Percentiles rank a stretch among this genome's conserved stretches.
Evolutionary conservation across 2,888 invertebrate species (phyloP).

Genomic region (Cheilosia impressa): DNA sequence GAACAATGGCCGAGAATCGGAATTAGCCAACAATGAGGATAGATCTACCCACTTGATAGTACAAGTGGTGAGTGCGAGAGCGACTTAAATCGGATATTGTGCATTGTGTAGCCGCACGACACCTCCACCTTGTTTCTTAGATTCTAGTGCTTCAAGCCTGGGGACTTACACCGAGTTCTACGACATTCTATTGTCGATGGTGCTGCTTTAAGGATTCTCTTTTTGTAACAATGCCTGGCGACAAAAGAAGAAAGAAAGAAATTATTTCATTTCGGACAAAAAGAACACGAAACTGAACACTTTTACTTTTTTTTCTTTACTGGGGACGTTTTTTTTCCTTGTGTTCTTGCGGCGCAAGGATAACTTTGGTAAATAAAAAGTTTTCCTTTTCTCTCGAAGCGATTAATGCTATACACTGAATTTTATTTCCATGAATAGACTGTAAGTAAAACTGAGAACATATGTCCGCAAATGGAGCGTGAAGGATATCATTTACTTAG

Average conservation of each 20-base stretch:
- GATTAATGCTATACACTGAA: slow-evolving; percentile 51
- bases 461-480: slow-evolving; percentile 54
- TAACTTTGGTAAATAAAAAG: slow-evolving; percentile 44
- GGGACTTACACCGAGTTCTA: slow-evolving; percentile 34
- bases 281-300: slow-evolving; percentile 10
- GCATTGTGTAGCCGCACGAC: slow-evolving; percentile 46
- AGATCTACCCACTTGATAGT: slow-evolving; percentile 60
- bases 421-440: slow-evolving; percentile 42
- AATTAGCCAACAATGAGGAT: slow-evolving; percentile 50
- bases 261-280: slow-evolving; percentile 47
- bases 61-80: slow-evolving; percentile 29
- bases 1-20: slow-evolving; percentile 39
- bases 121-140: slow-evolving; percentile 4
- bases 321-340: background rate
- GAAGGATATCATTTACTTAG: slow-evolving; percentile 25
- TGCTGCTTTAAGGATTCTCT: slow-evolving; percentile 39
- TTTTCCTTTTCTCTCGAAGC: slow-evolving; percentile 20
- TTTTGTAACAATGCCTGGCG: slow-evolving; percentile 45
- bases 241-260: slow-evolving; percentile 47
- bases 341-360: slow-evolving; percentile 16
- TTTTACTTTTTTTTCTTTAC: background rate
- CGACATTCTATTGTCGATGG: slow-evolving; percentile 15
- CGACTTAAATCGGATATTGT: slow-evolving; percentile 40
- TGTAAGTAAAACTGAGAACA: slow-evolving; percentile 57
- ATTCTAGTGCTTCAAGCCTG: slow-evolving; percentile 20